phyloP scores from a whole-genome alignment of 2,113 vertebrate species.

The Elaphurus davidianus region DNA sequence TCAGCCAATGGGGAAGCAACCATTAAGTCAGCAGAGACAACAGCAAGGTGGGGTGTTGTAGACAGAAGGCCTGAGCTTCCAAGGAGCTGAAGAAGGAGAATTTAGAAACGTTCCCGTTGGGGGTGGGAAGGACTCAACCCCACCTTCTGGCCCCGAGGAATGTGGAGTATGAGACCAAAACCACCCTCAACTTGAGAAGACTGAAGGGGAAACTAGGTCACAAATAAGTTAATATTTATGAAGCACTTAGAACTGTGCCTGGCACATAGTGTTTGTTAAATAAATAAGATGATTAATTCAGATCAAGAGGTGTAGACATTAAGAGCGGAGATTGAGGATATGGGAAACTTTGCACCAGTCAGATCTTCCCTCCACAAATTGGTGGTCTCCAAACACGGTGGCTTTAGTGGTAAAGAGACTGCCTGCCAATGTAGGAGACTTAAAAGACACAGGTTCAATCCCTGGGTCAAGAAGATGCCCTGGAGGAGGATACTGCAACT shows the following conservation, averaged over 20 bases:
- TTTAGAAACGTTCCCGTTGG: slow-evolving; percentile 22
- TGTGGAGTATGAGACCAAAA: slow-evolving; percentile 60
- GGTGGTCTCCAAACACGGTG: background rate
- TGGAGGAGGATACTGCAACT: background rate
- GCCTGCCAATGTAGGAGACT: background rate
- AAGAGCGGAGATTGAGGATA: background rate
- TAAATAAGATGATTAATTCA: slow-evolving; percentile 46
- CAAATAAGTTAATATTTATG: slow-evolving; percentile 50
- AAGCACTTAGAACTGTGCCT: slow-evolving; percentile 33
- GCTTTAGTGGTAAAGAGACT: background rate
- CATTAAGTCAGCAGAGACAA: background rate
- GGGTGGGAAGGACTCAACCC: background rate
- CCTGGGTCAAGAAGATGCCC: background rate
- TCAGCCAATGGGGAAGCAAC: background rate
- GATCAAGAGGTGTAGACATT: background rate
- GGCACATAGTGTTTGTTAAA: slow-evolving; percentile 19
- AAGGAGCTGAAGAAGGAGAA: background rate
- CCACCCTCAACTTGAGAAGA: slow-evolving; percentile 8
- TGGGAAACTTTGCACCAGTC: background rate
- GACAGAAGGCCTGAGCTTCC: slow-evolving; percentile 25
- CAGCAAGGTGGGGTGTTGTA: background rate
- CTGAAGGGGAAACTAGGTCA: slow-evolving; percentile 42
- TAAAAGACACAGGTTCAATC: background rate
- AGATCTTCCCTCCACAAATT: background rate
- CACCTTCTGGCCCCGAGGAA: slow-evolving; percentile 62